Evolutionary conservation across 2,888 invertebrate genomes (phyloP).

Genomic region (Tineola bisselliella): DNA sequence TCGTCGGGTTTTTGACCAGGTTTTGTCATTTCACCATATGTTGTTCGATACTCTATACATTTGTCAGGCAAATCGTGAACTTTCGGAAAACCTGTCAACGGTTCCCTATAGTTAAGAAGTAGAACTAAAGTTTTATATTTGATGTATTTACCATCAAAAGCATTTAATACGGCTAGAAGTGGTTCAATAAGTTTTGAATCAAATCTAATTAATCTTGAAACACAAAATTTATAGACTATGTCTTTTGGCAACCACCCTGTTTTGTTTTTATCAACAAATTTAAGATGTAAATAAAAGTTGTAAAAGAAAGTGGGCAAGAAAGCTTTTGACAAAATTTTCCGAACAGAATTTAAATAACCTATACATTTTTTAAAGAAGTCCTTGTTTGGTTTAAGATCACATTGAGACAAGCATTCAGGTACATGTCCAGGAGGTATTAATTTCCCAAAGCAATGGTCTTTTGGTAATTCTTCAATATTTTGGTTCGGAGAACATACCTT

Average conservation of each 20-base stretch:
- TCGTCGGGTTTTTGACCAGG: slow-evolving; percentile 30
- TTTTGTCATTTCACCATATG: slow-evolving; percentile 51
- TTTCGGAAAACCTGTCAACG: slow-evolving; percentile 44
- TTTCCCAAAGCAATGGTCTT: slow-evolving; percentile 57
- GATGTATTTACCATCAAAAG: slow-evolving; percentile 50
- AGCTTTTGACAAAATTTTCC: slow-evolving; percentile 35
- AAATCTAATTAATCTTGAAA: slow-evolving; percentile 46
- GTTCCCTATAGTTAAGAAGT: slow-evolving; percentile 51
- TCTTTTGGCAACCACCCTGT: slow-evolving; percentile 54
- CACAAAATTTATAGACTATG: slow-evolving; percentile 49
- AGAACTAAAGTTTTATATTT: slow-evolving; percentile 60
- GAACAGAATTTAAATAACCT: slow-evolving; percentile 45
- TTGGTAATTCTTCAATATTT: slow-evolving; percentile 50
- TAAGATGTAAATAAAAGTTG: slow-evolving; percentile 37
- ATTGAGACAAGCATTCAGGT: slow-evolving; percentile 47
- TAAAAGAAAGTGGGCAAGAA: slow-evolving; percentile 40
- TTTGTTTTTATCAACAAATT: slow-evolving; percentile 42
- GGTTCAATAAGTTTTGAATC: slow-evolving; percentile 57
- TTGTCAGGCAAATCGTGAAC: slow-evolving; percentile 37
- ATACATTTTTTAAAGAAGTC: slow-evolving; percentile 52
- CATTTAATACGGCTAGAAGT: slow-evolving; percentile 49
- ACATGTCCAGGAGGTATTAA: slow-evolving; percentile 47
- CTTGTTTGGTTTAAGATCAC: slow-evolving; percentile 38
- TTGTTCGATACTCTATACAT: slow-evolving; percentile 45
- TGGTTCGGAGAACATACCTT: slow-evolving; percentile 53